Percentiles rank a stretch among this genome's conserved stretches.
These are phyloP conservation scores for Chaenodraco wilsoni DNA, from an alignment of 2,797 vertebrate genomes.

Conservation along the genomic window DNA sequence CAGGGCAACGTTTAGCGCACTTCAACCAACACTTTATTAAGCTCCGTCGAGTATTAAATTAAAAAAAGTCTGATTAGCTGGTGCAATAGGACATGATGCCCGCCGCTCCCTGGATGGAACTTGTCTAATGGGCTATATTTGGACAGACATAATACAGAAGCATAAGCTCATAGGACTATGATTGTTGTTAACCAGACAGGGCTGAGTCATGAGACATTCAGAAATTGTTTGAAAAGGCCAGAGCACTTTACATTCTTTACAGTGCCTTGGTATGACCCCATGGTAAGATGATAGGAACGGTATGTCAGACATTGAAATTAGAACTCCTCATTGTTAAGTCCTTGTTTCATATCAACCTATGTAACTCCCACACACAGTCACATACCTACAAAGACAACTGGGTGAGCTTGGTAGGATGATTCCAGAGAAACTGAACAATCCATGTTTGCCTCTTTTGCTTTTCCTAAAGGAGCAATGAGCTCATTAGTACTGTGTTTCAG, in stretches of 20 bases:
- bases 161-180: constrained; percentile 24
- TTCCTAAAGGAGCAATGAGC: constrained; percentile 23
- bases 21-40: constrained; percentile 32
- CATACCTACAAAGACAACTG: constrained; percentile 15
- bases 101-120: constrained; percentile 14
- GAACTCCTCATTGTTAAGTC: constrained; percentile 25
- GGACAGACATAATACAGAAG: constrained; percentile 15
- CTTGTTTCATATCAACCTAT: constrained; percentile 31
- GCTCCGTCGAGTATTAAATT: constrained; percentile 25
- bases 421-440: constrained; percentile 7
- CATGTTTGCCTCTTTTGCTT: constrained; percentile 3
- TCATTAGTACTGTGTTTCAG: constrained; percentile 37
- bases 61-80: constrained; percentile 34
- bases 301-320: constrained; percentile 10
- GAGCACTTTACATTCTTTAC: constrained; percentile 74
- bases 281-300: constrained; percentile 13
- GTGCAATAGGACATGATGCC: constrained; percentile 14
- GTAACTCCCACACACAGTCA: constrained; percentile 16
- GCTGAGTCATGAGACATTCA: constrained; percentile 43
- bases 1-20: constrained; percentile 23
- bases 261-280: constrained; percentile 75
- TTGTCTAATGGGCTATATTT: constrained; percentile 27
- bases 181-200: constrained; percentile 62
- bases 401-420: constrained; percentile 17
- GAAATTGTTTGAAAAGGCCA: constrained; percentile 36